Evolutionary conservation across 2,113 vertebrate genomes (phyloP), one percentile per base, ranked within the genome.

Genomic region (Cinclus cinclus): DNA sequence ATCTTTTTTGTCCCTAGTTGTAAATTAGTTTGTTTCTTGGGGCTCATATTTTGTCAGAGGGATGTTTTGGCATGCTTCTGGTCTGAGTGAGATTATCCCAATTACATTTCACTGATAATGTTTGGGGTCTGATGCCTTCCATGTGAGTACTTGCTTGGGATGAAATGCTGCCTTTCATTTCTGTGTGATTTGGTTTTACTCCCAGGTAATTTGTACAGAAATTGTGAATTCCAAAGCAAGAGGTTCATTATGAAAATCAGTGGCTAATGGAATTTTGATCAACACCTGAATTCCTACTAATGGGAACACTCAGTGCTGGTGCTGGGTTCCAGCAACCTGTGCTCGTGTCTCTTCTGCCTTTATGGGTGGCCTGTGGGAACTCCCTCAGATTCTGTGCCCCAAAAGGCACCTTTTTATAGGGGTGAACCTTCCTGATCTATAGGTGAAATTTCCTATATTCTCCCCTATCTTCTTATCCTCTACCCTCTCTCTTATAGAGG

Each of bases 11-110:
- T 95, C 87, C 90, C 73, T 90, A 46, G n/a, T 47, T 95, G 76
- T 94, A 94, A 95, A 97, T 90, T 73, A 76, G 37, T 95, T 97
- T 96, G 53, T 80, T 95, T 87, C 95, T 92, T 92, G 88, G 79
- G 91, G 91, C 80, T 95, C 28, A 65, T 90, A 85, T 93, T 97
- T 96, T 93, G 83, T 89, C 74, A 95, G 33, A 92, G 59, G 39
- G 47, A 30, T 65, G 78, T 96, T 97, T 50, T 94, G 92, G 73
- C 77, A 95, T 22, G 21, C 89, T 89, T 77, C 78, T 80, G 75
- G 79, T 81, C 95, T 88, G 83, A 92, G n/a, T 58, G 80, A 95
- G 90, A 94, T 95, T 88, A 94, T 81, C 85, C 70, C 65, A 93
- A 88, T 90, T 84, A 44, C 23, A 79, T 94, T 76, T 73, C 75